Conservation (phyloP, 37 sponge, comb jelly and placozoan species). For the Eunapius fragilis region DNA sequence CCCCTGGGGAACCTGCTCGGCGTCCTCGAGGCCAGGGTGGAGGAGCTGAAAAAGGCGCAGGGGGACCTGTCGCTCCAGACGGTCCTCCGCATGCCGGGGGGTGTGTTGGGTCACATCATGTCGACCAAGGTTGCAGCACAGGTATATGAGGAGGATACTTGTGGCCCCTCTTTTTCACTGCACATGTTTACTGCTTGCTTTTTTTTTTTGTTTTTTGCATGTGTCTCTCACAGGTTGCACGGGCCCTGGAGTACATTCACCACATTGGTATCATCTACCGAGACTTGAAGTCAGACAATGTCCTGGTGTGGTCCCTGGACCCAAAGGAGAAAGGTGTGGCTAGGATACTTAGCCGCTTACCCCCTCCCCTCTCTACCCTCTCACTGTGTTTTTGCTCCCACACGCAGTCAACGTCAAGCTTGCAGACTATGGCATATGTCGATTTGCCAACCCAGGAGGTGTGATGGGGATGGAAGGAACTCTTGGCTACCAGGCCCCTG, state of each 20-base stretch:
- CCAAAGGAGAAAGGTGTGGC: slow-evolving; percentile 12
- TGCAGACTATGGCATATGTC: slow-evolving; percentile 93
- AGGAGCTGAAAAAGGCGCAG: slow-evolving; percentile 58
- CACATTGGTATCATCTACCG: slow-evolving; percentile 80
- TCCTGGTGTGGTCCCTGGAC: slow-evolving; percentile 86
- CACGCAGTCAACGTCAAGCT: slow-evolving; percentile 77
- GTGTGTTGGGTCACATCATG: slow-evolving; percentile 81
- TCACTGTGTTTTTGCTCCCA: too few species aligned
- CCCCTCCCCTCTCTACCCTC: too few species aligned
- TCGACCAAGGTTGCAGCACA: slow-evolving; percentile 80
- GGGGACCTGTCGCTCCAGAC: slow-evolving; percentile 39
- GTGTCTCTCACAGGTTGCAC: slow-evolving; percentile 59
- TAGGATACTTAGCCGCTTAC: too few species aligned
- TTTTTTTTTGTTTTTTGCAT: too few species aligned
- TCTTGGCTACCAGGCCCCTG: slow-evolving; percentile 92
- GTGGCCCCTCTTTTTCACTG: too few species aligned
- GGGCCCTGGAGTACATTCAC: slow-evolving; percentile 87
- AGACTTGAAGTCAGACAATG: slow-evolving; percentile 93
- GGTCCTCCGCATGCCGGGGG: slow-evolving; percentile 74
- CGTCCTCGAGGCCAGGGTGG: slow-evolving; percentile 66
- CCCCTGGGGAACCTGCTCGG: slow-evolving; percentile 84
- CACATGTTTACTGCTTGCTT: too few species aligned
- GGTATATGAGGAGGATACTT: slow-evolving; percentile 48
- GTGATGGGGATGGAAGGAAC: slow-evolving; percentile 94
- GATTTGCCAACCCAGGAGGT: slow-evolving; percentile 90